These are phyloP conservation scores for Rhipidura dahli DNA, from an alignment of 2,113 vertebrate genomes.

Conservation along the genomic window DNA sequence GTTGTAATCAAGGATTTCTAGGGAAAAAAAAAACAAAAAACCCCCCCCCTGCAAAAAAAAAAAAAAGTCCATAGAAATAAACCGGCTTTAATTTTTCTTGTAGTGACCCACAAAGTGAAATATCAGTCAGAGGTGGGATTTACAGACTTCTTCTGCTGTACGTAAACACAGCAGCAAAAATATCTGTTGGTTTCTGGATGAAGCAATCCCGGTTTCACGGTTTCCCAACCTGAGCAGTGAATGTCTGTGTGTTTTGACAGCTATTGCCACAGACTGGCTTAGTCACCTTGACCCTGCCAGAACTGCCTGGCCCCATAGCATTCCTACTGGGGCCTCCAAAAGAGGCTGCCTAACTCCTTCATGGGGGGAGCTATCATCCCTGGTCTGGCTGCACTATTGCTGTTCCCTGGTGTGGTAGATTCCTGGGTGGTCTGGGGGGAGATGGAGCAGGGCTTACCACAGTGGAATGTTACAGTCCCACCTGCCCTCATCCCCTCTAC, in stretches of 20 bases:
- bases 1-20: not conserved
- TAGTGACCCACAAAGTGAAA: not conserved
- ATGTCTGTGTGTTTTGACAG: not conserved
- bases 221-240: not conserved
- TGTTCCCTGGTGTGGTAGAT: not conserved
- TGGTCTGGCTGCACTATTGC: not conserved
- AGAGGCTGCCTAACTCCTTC: not conserved
- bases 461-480: no score
- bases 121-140: not conserved
- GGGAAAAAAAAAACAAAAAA: not conserved
- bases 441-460: no score
- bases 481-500: fast-evolving
- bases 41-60: not conserved
- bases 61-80: not conserved
- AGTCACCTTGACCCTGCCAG: not conserved
- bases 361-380: fast-evolving
- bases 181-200: not conserved
- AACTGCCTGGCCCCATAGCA: not conserved
- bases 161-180: not conserved
- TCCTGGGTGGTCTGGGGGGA: no score
- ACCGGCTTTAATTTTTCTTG: not conserved
- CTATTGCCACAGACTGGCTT: not conserved
- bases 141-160: not conserved
- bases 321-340: not conserved
- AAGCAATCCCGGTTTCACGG: not conserved